Percentiles rank a stretch among this genome's conserved stretches.
Conservation (phyloP, 2,113 vertebrate species). For the Cricetomys ansorgei region DNA sequence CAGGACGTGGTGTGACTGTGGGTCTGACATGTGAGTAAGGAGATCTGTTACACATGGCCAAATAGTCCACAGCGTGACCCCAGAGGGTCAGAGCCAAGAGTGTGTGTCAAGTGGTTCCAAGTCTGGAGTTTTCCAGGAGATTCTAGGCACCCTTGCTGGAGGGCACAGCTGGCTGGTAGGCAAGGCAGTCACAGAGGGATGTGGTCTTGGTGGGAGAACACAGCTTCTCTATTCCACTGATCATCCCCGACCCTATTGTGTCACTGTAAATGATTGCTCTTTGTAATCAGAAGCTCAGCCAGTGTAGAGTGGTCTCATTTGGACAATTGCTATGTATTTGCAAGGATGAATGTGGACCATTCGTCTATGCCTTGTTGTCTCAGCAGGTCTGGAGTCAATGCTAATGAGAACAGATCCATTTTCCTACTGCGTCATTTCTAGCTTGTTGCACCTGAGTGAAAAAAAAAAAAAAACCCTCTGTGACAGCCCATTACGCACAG, state of each 20-base stretch:
- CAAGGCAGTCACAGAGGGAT: background rate
- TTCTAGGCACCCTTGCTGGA: background rate
- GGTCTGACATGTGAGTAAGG: background rate
- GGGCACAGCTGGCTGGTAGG: background rate
- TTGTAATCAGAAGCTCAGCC: constrained; percentile 46
- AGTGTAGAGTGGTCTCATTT: background rate
- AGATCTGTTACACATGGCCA: background rate
- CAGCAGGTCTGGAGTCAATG: constrained; percentile 56
- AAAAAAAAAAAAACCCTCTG: background rate
- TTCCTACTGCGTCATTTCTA: constrained; percentile 4
- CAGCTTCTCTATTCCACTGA: background rate
- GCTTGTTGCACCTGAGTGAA: background rate
- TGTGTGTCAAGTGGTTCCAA: background rate
- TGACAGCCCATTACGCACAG: background rate
- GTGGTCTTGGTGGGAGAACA: background rate
- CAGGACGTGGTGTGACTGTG: background rate
- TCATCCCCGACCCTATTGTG: background rate
- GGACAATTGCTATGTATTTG: constrained; percentile 41
- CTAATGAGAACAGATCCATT: constrained; percentile 59
- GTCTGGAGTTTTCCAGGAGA: background rate
- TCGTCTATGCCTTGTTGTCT: constrained; percentile 63
- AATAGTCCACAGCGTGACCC: background rate
- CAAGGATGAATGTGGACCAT: constrained; percentile 40
- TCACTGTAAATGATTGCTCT: background rate
- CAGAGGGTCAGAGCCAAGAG: background rate